A percentile compares a stretch with the other conserved stretches of the same genome.
These are phyloP conservation scores for Melanotaenia trifasciata DNA, from an alignment of 2,797 vertebrate species.

Conservation along the genomic window DNA sequence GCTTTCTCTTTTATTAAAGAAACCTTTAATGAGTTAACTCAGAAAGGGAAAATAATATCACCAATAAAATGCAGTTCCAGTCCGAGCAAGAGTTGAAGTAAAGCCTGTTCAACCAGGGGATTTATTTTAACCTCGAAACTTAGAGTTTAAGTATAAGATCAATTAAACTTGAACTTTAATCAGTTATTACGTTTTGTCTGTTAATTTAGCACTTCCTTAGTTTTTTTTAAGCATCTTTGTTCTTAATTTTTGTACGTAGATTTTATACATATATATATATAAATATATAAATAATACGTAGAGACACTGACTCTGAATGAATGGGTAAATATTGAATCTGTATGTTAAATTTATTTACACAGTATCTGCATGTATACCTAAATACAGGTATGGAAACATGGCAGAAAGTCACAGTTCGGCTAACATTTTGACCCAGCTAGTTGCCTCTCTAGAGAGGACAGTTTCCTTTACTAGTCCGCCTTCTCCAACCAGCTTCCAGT, in stretches of 20 bases:
- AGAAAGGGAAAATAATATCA: neutral
- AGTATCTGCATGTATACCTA: neutral
- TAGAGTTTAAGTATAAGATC: neutral
- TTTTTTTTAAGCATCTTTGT: neutral
- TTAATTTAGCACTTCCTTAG: neutral
- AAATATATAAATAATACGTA: too few relatives aligned
- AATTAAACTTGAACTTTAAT: neutral
- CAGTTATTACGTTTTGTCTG: neutral
- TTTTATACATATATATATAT: too few relatives aligned
- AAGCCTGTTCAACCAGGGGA: neutral
- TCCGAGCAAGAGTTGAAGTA: neutral
- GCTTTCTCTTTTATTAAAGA: neutral
- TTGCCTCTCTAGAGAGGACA: constrained; percentile 2
- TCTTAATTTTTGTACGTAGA: neutral
- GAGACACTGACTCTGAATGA: neutral
- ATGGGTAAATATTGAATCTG: neutral
- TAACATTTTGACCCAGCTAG: constrained; percentile 3
- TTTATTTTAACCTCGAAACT: too few relatives aligned
- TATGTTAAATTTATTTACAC: neutral
- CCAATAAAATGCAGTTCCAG: neutral
- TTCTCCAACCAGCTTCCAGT: constrained; percentile 48
- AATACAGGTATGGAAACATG: constrained; percentile 16
- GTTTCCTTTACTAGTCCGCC: constrained; percentile 15
- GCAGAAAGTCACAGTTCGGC: neutral
- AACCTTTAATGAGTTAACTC: too few relatives aligned